These are phyloP conservation scores for Echinometra lucunter DNA, from an alignment of 53 echinoderm and acorn worm species.

Conservation along the genomic window DNA sequence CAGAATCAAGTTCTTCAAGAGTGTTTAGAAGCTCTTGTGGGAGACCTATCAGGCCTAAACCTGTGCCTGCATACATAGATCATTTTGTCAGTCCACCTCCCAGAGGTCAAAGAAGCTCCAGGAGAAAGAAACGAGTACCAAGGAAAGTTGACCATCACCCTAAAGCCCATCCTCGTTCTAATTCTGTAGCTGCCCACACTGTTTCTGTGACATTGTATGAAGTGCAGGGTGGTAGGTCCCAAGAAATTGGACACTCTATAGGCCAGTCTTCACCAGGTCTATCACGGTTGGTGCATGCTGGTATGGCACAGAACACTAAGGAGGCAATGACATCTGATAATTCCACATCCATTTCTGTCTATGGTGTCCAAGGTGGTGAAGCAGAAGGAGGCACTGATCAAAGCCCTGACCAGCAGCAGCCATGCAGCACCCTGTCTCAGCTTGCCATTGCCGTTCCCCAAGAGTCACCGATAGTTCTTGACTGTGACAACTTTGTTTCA, in stretches of 20 bases:
- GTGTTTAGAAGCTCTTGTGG: constrained; percentile 54
- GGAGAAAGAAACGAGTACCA: not conserved
- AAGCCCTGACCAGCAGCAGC: constrained; percentile 9
- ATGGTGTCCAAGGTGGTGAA: not conserved
- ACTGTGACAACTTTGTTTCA: constrained; percentile 49
- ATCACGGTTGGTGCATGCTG: not conserved
- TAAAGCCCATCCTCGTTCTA: not conserved
- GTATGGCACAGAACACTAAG: not conserved
- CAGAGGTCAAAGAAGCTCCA: not conserved
- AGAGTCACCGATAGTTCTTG: constrained; percentile 37
- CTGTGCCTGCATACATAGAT: constrained; percentile 4
- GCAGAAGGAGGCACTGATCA: not conserved
- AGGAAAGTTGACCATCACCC: not conserved
- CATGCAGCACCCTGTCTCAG: constrained; percentile 49
- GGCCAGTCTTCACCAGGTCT: not conserved
- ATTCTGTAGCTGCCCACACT: not conserved
- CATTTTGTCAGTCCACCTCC: constrained; percentile 6
- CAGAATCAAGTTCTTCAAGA: not conserved
- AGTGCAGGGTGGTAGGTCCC: not conserved
- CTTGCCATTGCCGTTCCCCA: constrained; percentile 45
- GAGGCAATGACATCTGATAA: not conserved
- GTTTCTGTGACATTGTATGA: constrained; percentile 52
- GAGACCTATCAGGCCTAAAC: constrained; percentile 44
- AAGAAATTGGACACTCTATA: not conserved
- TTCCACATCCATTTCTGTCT: not conserved